Base-by-base conservation (phyloP, 2,888 invertebrate genomes). In the Aphodius granarius region DNA sequence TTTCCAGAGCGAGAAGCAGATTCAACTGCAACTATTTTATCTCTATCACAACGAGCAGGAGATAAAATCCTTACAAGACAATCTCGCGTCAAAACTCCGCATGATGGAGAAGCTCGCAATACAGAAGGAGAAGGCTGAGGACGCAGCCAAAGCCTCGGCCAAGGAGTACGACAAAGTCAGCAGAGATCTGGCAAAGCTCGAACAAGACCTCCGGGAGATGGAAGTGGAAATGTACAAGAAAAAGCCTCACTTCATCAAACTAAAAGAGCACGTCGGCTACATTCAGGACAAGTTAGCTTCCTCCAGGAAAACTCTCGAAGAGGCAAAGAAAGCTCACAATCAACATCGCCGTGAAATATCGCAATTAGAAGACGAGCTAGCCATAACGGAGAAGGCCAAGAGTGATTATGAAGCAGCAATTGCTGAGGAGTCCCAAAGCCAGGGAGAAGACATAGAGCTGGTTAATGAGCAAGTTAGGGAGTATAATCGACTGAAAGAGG, bases 181-280 rank as follows among this genome's bases (percentile, higher is more conserved):
- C 78, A 89, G 98, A 18, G 99, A 99, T 82, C 88, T 98, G 77
- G 96, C 97, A 0, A 97, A 97, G 88, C 93, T 97, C 73, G 98
- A 99, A 80, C 97, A 98, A 84, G 95, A 97, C 78, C 95, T 98
- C 73, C 91, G 98, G 77, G 97, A 98, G 91, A 95, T 95, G 83
- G 98, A 98, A 90, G 94, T 95, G 0, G 97, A 98, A 85, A 92
- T 98, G 80, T 95, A 97, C 79, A 97, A 97, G 85, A 97, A 97
- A 85, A 92, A 96, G 74, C 99, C 99, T 0, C 93, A 96, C 0
- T 98, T 97, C 86, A 98, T 99, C 73, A 98, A 98, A 87, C 96
- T 98, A 0, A 98, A 99, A 86, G 98, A 97, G 85, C 94, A 97
- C 75, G 97, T 98, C 0, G 92, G 96, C 0, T 98, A 98, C 88